phyloP scores from a whole-genome alignment of 2,888 invertebrate genomes.

The Drosophila paramelanica region DNA sequence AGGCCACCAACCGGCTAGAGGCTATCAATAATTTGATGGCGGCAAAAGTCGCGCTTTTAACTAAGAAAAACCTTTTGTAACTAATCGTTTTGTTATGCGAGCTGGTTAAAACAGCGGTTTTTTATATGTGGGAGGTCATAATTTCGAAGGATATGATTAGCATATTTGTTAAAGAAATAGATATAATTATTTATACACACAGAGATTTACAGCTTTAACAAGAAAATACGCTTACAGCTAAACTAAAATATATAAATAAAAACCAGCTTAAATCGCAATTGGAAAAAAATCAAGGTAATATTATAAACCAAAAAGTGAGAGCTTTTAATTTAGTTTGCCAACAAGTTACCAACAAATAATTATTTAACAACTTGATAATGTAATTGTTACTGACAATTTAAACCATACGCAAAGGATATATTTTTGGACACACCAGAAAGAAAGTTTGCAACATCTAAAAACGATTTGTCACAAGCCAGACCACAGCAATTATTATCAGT shows the following conservation, averaged over 20 bases:
- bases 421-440: too few relatives aligned
- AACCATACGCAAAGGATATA: not conserved
- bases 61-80: slow-evolving; percentile 5
- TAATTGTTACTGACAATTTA: not conserved
- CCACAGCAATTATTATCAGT: slow-evolving; percentile 6
- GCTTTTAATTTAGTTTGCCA: too few relatives aligned
- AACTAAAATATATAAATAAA: too few relatives aligned
- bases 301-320: too few relatives aligned
- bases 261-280: too few relatives aligned
- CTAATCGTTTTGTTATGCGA: slow-evolving; percentile 14
- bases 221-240: too few relatives aligned
- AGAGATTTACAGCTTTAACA: too few relatives aligned
- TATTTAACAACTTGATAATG: too few relatives aligned
- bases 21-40: slow-evolving; percentile 39
- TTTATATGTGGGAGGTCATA: not conserved
- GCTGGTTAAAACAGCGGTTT: not conserved
- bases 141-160: slow-evolving; percentile 5
- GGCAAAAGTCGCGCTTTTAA: slow-evolving; percentile 48
- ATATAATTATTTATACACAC: not conserved
- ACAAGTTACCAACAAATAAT: too few relatives aligned
- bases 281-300: too few relatives aligned
- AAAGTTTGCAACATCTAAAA: slow-evolving; percentile 6
- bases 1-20: slow-evolving; percentile 24
- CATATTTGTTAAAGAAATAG: not conserved
- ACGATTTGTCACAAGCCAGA: slow-evolving; percentile 15